Evolutionary conservation across 2,888 invertebrate species (phyloP).

Genomic region (Galeopsomyia nigrocyanea): DNA sequence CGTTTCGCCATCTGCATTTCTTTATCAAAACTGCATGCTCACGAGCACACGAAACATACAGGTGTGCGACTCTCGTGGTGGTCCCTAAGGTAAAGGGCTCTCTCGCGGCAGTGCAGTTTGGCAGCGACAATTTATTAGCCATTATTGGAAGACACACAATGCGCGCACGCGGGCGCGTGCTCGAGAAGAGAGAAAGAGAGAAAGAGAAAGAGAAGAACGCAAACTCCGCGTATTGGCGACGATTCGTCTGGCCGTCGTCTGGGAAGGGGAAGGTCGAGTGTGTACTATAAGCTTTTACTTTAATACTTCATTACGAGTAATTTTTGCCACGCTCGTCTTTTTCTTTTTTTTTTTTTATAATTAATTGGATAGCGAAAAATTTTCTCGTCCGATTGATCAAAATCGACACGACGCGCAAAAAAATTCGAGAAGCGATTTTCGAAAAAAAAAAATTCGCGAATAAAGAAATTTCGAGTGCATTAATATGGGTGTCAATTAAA

Average conservation of each 20-base stretch:
- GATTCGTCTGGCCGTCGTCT: constrained; percentile 33
- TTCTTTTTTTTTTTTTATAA: neutral
- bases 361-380: neutral
- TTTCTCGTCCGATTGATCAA: neutral
- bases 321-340: neutral
- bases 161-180: constrained; percentile 59
- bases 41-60: neutral
- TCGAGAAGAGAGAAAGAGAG: constrained; percentile 39
- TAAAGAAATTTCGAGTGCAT: constrained; percentile 6
- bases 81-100: constrained; percentile 50
- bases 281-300: constrained; percentile 12
- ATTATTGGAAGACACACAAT: constrained; percentile 62
- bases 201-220: too few relatives aligned
- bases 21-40: neutral
- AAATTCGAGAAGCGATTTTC: too few relatives aligned
- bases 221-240: constrained; percentile 11
- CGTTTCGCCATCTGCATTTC: neutral
- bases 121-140: constrained; percentile 65
- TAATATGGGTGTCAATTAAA: constrained; percentile 21
- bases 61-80: constrained; percentile 55
- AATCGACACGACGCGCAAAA: too few relatives aligned
- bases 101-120: constrained; percentile 51
- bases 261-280: neutral
- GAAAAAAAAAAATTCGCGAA: too few relatives aligned
- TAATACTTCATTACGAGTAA: constrained; percentile 34